Evolutionary conservation across 2,113 vertebrate genomes (phyloP), one percentile per base, ranked within the genome.

Genomic region (Clarias batrachus): DNA sequence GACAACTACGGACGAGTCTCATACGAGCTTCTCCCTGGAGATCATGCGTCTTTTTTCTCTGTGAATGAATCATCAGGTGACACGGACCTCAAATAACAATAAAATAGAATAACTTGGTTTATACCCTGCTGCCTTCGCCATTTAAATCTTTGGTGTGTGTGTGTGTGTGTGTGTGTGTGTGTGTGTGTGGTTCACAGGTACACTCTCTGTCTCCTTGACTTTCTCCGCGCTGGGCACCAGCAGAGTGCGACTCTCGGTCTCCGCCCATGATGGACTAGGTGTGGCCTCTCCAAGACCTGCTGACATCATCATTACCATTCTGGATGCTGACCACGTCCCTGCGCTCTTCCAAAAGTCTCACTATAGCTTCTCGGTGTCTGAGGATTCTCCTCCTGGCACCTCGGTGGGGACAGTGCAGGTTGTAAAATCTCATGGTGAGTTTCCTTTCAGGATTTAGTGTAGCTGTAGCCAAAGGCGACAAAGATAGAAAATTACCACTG

Each of bases 61-160:
- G 90, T 99, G 86, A 97, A 98, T 88, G 37, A 92, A 77, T 90
- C 95, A 66, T 95, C 97, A 96, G 98, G 97, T 99, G 91, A 60
- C 86, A n/a, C 48, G 60, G 27, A 25, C 0, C 48, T 48, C 4
- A 7, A 33, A n/a, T 41, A 11, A 23, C n/a, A n/a, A 25, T 23
- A 41, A 37, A 71, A 41, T 6, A 9, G 3, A 71, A 70, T 16
- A 33, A 9, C 66, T 68, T 68, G 14, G 13, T 17, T 33, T 16
- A 19, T 73, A 33, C 12, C 33, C 1, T 30, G 16, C 8, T 70
- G 16, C 7, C 30, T 12, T 13, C 3, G 10, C 1, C 2, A 2
- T 7, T 17, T 6, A 68, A 68, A 16, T 16, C 66, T 30, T 14
- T 30, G 12, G 17, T 41, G 9, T 37, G 70, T 71, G 17, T 33